A percentile compares a stretch with the other conserved stretches of the same genome.
phyloP scores from a whole-genome alignment of 2,888 invertebrate species.

The Spilarctia lutea region DNA sequence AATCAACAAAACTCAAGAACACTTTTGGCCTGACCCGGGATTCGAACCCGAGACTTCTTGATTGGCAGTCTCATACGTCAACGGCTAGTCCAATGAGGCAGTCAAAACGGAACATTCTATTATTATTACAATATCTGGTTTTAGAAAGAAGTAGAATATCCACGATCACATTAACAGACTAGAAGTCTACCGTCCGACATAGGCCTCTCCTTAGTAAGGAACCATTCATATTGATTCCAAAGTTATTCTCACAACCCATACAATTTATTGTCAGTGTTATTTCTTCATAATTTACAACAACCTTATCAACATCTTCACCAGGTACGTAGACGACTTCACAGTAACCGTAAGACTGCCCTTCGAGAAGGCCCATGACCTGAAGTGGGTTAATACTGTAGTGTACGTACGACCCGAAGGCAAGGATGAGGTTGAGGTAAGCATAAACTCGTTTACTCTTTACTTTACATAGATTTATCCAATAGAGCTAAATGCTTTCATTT shows the following conservation, averaged over 20 bases:
- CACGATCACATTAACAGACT: no score
- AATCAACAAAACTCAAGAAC: no score
- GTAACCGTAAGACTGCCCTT: conserved; percentile 84
- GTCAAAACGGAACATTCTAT: no score
- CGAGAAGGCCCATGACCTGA: conserved; percentile 86
- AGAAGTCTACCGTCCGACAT: no score
- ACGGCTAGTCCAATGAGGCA: no score
- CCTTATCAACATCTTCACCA: conserved; percentile 53
- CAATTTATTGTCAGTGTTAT: not conserved
- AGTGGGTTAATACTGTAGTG: conserved; percentile 71
- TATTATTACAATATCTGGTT: not conserved
- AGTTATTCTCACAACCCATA: not conserved
- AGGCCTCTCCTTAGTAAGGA: no score
- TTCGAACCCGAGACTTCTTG: no score
- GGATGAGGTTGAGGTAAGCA: conserved; percentile 72
- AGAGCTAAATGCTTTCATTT: not conserved
- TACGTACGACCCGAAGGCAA: conserved; percentile 72
- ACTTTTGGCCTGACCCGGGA: no score
- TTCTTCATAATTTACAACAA: not conserved
- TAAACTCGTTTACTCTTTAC: not conserved
- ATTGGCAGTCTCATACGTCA: no score
- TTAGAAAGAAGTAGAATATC: not conserved
- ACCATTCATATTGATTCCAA: not conserved
- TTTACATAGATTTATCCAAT: not conserved
- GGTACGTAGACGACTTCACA: conserved; percentile 78